Evolutionary conservation across 2,888 invertebrate species (phyloP), one percentile per base, ranked within the genome.

Genomic region (Dione juno): DNA sequence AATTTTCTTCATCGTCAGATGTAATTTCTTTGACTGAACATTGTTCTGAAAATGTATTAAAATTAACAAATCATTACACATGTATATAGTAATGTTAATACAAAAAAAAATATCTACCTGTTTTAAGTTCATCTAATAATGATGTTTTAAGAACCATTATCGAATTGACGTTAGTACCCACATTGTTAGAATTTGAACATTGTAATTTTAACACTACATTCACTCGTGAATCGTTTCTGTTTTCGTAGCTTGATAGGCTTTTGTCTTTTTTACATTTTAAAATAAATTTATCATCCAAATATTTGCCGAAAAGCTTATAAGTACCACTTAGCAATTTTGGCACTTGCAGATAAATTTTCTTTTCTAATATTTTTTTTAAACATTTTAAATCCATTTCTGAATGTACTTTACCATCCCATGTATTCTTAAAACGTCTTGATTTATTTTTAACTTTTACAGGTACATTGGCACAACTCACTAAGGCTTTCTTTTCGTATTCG

Each of bases 381-480:
- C 87, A 88, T 74, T 87, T 82, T 2, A 92, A 71, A 73, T 92
- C 90, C n/a, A 92, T 82, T 79, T 88, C 88, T 1, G 92, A 90
- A 75, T 87, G 89, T 11, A 90, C 85, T 52, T 88, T 79, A 43
- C 90, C 88, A 71, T 90, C 85, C 89, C 89, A 89, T 3, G 79
- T 84, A 6, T 81, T 80, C 3, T 73, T 76, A 8, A 73, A 70
- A 0, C 80, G 80, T 21, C 78, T 80, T 0, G 75, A 67, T 76
- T 88, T 88, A 35, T 82, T 81, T 50, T 87, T 84, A 0, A 89
- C 81, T 21, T 83, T 84, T 53, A 89, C 72, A 3, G 89, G 90
- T 52, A 89, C 88, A 64, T 87, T 90, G 1, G 85, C 82, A 5
- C 86, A 85, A 1, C 82, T 85, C 0, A 86, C 84, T 37, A 90